Conservation (phyloP, 2,113 vertebrate species). For the Oryzias curvinotus region DNA sequence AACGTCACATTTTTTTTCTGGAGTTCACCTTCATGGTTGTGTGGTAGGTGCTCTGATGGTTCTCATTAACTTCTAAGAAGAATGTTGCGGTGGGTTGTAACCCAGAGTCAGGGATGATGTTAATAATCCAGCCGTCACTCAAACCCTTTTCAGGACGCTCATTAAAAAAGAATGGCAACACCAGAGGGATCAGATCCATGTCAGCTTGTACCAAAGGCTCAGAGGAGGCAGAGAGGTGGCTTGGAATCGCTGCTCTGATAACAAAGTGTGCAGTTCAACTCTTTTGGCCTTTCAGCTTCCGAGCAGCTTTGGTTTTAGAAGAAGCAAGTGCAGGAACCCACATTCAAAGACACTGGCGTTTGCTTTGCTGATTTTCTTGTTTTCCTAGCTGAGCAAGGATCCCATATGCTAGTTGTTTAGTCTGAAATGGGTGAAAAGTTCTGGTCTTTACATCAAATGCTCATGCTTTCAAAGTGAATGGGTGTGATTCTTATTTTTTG, state of each 20-base stretch:
- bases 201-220: conserved; percentile 67
- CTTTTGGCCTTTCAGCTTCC: conserved; percentile 61
- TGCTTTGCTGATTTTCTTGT: conserved; percentile 7
- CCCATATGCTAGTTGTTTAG: conserved; percentile 64
- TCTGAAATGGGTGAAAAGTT: conserved; percentile 48
- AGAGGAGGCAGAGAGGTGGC: conserved; percentile 58
- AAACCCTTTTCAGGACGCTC: conserved; percentile 61
- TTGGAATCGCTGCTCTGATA: conserved; percentile 70
- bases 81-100: conserved; percentile 38
- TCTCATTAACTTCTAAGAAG: conserved; percentile 17
- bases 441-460: conserved; percentile 32
- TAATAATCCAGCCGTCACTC: conserved; percentile 64
- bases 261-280: conserved; percentile 73
- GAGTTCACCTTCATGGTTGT: not conserved
- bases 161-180: conserved; percentile 77
- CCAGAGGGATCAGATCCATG: conserved; percentile 67
- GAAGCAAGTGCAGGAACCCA: conserved; percentile 48
- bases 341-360: conserved; percentile 29
- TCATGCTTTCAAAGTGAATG: conserved; percentile 13
- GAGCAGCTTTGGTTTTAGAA: conserved; percentile 56
- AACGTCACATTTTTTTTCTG: not conserved
- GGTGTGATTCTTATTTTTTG: conserved; percentile 33
- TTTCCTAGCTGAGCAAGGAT: conserved; percentile 21
- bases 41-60: conserved; percentile 18
- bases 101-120: conserved; percentile 63